These are phyloP conservation scores for Petromus typicus DNA, from an alignment of 2,113 vertebrate genomes.

Conservation along the genomic window DNA sequence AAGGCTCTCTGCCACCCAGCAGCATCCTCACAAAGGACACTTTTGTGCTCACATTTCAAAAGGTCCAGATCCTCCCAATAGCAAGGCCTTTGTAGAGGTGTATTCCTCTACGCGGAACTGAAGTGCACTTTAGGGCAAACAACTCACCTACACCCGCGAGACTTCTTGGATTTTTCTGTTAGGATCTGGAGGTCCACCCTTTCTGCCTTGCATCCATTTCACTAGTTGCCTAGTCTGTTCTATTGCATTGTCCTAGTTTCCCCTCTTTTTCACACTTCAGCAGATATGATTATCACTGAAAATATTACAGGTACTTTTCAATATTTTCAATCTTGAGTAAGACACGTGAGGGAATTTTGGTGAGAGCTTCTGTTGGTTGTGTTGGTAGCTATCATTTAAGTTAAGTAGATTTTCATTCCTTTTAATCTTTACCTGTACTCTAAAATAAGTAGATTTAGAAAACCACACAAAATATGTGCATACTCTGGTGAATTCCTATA, in stretches of 20 bases:
- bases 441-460: slow-evolving; percentile 50
- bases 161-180: slow-evolving; percentile 5
- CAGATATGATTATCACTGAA: background rate
- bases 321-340: background rate
- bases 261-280: background rate
- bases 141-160: background rate
- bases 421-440: background rate
- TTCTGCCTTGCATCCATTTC: background rate
- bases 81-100: background rate
- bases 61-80: background rate
- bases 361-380: background rate
- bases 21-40: background rate
- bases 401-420: slow-evolving; percentile 27
- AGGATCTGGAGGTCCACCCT: background rate
- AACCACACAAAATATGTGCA: background rate
- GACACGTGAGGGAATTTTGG: background rate
- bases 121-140: slow-evolving; percentile 7
- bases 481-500: background rate
- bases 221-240: background rate
- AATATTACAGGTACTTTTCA: slow-evolving; percentile 12
- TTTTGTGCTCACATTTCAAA: slow-evolving; percentile 15
- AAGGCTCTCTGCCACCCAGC: background rate
- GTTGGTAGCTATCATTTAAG: slow-evolving; percentile 9
- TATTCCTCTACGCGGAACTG: background rate
- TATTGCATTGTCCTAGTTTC: background rate